A percentile compares a stretch with the other conserved stretches of the same genome.
phyloP scores from a whole-genome alignment of 2,888 invertebrate genomes.

The Ochlodes sylvanus region DNA sequence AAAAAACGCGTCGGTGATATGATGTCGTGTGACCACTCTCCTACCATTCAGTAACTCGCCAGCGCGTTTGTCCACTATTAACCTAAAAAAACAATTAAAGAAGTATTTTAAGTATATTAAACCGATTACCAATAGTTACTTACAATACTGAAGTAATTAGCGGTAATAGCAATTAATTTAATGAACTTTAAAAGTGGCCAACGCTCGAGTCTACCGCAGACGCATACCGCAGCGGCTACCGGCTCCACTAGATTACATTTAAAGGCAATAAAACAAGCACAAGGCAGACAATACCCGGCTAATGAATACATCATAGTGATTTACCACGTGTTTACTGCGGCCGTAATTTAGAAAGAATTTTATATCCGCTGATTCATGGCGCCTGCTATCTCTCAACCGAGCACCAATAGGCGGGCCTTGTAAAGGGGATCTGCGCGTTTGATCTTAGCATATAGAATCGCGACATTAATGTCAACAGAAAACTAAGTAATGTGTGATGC shows the following conservation, averaged over 20 bases:
- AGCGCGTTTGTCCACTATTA: no score
- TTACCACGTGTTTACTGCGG: slow-evolving; percentile 43
- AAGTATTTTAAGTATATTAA: no score
- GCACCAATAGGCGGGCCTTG: background rate
- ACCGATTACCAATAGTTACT: no score
- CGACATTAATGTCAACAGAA: no score
- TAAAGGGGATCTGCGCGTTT: background rate
- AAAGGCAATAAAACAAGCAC: slow-evolving; percentile 34
- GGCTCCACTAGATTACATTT: slow-evolving; percentile 17
- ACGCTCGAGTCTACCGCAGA: background rate
- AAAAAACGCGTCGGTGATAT: no score
- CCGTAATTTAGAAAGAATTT: slow-evolving; percentile 46
- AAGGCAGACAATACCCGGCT: slow-evolving; percentile 36
- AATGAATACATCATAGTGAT: slow-evolving; percentile 53
- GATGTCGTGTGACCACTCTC: no score
- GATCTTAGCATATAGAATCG: background rate
- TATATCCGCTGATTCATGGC: slow-evolving; percentile 45
- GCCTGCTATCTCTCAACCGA: slow-evolving; percentile 32
- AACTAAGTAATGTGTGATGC: no score
- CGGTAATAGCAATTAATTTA: no score
- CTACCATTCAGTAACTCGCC: no score
- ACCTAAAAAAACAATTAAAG: no score
- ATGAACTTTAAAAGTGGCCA: no score
- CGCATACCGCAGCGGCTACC: slow-evolving; percentile 6
- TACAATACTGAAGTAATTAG: no score